Evolutionary conservation across 1,140 invertebrate species (phyloP), one percentile per base, ranked within the genome.

Genomic region (Pectinophora gossypiella): DNA sequence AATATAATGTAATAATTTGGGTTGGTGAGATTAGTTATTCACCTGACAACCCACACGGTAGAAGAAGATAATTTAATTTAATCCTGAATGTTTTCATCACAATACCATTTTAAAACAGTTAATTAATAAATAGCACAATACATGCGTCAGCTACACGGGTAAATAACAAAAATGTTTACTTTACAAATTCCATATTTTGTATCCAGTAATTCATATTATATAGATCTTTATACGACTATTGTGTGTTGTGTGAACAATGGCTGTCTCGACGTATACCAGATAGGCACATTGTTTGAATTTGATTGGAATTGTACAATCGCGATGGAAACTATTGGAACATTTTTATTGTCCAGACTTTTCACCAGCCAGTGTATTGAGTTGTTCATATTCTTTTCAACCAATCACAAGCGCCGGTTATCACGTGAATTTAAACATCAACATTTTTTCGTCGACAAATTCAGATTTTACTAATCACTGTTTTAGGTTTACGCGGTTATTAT

Each of bases 111-210:
- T 12, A 27, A 6, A 6, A 12, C 5, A 48, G 35, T 3, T 48
- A 9, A 19, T 48, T 18, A 48, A 48, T 36, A 48, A 35, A 9
- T 47, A 19, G 40, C 44, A 53, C 13, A 19, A 20, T 36, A 38
- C 19, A 22, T 46, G 23, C 23, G 23, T 27, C 5, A 27, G 5
- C 5, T 27, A 12, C 23, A 12, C 23, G 12, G 5, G 12, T 6
- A 27, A 27, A 27, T n/a, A n/a, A n/a, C n/a, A n/a, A n/a, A n/a
- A 32, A n/a, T 40, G 16, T 40, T 40, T 40, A 18, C 16, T 15
- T 15, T 15, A 40, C 36, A 40, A 40, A 40, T 40, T 40, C 36
- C 36, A 16, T 15, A 15, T 40, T 16, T 40, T 40, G 36, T 40
- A 40, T 40, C 16, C 12, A 6, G 5, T 12, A 6, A 27, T 12